phyloP scores from a whole-genome alignment of 2,113 vertebrate genomes.

The Dasyurus viverrinus region DNA sequence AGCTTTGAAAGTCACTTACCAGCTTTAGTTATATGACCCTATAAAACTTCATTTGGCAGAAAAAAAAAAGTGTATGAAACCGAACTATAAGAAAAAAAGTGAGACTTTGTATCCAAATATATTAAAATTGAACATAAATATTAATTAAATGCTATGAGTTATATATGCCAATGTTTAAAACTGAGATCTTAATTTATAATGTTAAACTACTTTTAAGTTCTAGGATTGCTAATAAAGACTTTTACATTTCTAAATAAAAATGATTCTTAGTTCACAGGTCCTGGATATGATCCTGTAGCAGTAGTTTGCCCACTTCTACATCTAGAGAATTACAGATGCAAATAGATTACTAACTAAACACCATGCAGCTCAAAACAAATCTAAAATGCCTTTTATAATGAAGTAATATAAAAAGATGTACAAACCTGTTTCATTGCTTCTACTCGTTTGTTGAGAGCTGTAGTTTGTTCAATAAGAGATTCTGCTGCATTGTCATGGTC shows the following conservation, averaged over 20 bases:
- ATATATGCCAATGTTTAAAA: conserved; percentile 33
- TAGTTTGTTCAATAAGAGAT: conserved; percentile 97
- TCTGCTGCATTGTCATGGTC: conserved; percentile 97
- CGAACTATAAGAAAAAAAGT: background rate
- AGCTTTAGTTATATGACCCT: too few species aligned
- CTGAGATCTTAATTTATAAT: conserved; percentile 14
- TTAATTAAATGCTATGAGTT: background rate
- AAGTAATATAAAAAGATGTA: background rate
- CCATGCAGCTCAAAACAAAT: background rate
- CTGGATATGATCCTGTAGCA: too few species aligned
- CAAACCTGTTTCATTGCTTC: conserved; percentile 98
- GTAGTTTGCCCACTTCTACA: background rate
- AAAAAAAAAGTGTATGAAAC: background rate
- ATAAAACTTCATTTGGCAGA: background rate
- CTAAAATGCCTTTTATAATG: conserved; percentile 23
- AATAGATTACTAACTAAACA: conserved; percentile 5
- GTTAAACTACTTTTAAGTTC: conserved; percentile 28
- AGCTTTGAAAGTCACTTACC: background rate
- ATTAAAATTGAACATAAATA: background rate
- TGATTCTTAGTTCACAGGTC: background rate
- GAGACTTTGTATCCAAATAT: background rate
- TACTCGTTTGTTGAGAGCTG: conserved; percentile 95
- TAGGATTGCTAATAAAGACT: background rate
- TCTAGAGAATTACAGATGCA: background rate
- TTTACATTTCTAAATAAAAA: background rate